phyloP scores from a whole-genome alignment of 2,113 vertebrate species.

The Oostethus manadensis region DNA sequence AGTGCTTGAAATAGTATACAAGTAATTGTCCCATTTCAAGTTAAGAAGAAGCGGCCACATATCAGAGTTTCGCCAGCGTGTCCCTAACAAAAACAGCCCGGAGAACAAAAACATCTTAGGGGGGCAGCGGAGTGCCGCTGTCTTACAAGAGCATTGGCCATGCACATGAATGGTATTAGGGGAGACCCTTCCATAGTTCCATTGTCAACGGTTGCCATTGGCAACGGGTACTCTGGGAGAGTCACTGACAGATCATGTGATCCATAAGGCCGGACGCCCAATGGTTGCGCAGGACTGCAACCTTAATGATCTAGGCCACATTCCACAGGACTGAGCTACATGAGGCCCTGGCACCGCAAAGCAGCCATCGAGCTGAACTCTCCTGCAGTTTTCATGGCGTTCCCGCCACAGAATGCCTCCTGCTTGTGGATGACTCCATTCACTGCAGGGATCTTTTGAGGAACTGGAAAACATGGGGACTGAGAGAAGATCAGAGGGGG shows the following conservation, averaged over 20 bases:
- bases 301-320: slow-evolving; percentile 57
- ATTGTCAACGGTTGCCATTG: slow-evolving; percentile 57
- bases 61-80: slow-evolving; percentile 7
- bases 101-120: slow-evolving; percentile 53
- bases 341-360: slow-evolving; percentile 27
- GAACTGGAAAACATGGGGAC: slow-evolving; percentile 15
- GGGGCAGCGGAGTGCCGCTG: slow-evolving; percentile 14
- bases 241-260: slow-evolving; percentile 54
- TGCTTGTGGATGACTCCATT: background rate
- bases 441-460: slow-evolving; percentile 8
- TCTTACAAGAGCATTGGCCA: slow-evolving; percentile 33
- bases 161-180: slow-evolving; percentile 58
- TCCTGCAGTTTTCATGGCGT: slow-evolving; percentile 5
- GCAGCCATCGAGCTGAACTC: background rate
- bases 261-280: slow-evolving; percentile 34
- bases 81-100: slow-evolving; percentile 30
- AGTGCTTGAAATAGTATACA: background rate
- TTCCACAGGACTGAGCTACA: slow-evolving; percentile 47
- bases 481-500: background rate
- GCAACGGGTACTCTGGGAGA: slow-evolving; percentile 39
- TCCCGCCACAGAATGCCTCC: slow-evolving; percentile 14
- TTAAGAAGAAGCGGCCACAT: background rate
- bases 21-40: background rate
- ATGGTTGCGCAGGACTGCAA: slow-evolving; percentile 34
- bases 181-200: slow-evolving; percentile 44